Percentiles rank a stretch among this genome's conserved stretches.
Evolutionary conservation across 1,140 invertebrate species (phyloP).

Genomic region (Spodoptera litura): DNA sequence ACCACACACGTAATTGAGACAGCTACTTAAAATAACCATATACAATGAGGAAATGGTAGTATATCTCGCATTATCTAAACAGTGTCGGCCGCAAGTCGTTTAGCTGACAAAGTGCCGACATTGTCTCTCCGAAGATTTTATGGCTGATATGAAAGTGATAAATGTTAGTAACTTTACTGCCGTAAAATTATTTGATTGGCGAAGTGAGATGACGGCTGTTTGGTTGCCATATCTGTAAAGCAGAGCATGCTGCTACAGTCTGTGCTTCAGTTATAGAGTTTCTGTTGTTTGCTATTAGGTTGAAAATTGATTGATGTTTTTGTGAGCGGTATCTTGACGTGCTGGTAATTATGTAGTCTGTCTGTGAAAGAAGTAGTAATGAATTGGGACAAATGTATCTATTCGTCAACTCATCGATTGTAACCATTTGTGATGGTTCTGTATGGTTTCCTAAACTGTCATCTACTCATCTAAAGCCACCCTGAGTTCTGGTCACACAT

Average conservation of each 20-base stretch:
- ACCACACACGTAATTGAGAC: too few relatives aligned
- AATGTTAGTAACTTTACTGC: conserved; percentile 8
- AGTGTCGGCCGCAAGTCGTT: conserved; percentile 6
- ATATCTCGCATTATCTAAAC: conserved; percentile 29
- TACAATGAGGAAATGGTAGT: conserved; percentile 34
- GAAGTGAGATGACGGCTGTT: neutral
- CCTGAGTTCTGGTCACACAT: too few relatives aligned
- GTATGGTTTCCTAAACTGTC: too few relatives aligned
- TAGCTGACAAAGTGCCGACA: conserved; percentile 37
- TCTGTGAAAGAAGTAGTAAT: too few relatives aligned
- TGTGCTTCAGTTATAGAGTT: too few relatives aligned
- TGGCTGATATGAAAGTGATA: conserved; percentile 29
- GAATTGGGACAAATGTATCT: too few relatives aligned
- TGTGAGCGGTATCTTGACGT: too few relatives aligned
- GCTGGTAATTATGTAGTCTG: too few relatives aligned
- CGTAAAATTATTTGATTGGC: conserved; percentile 10
- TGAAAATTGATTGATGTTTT: too few relatives aligned
- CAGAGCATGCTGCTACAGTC: neutral
- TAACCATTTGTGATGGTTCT: too few relatives aligned
- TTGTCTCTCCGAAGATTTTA: conserved; percentile 23
- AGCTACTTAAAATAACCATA: conserved; percentile 32
- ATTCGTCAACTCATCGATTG: too few relatives aligned
- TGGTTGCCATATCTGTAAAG: neutral
- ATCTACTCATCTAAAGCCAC: neutral
- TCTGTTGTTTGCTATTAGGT: too few relatives aligned